Base-by-base conservation (phyloP, 64 coral and sea anemone species). In the Montipora capricornis region DNA sequence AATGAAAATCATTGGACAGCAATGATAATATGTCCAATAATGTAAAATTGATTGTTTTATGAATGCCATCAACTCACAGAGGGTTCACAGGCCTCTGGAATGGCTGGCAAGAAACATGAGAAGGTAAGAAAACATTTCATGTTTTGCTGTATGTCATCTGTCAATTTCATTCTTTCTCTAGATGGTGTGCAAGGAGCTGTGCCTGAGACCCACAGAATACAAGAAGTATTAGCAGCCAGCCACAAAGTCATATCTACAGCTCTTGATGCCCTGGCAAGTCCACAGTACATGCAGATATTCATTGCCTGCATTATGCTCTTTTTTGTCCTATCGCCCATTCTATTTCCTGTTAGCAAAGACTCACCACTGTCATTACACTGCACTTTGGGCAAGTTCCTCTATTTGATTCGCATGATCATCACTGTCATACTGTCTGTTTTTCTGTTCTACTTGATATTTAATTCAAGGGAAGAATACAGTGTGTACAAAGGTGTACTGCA, bases 381-480 rank as follows among this genome's bases (percentile, higher is more conserved):
- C 1, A 29, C 66, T 7, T 47, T 84, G 19, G 94, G 94, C 68
- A 92, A 92, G 76, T 16, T 91, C 13, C 22, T 95, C 50, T 92
- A 95, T 68, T 64, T 95, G 37, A 22, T 80, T 74, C 76, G 94
- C 49, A 88, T 95, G 44, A 49, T 88, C 49, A 73, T 75, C 47
- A 88, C 82, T 26, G 14, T 92, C 13, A 8, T 95, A 59, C 75
- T 92, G 24, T 58, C 90, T 66, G 94, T 82, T 11, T 88, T 87
- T 61, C 49, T 92, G 47, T 92, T 87, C 58, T 92, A 82, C 69
- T 53, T 92, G 20, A 81, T 95, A 47, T 49, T 95, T 13, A 92
- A 95, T 90, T 49, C 76, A 2, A 26, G 94, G 44, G 89, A 92
- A 75, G 94, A 95, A 17, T 92, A 85, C 68, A 91, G 90, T 82